Evolutionary conservation across 1,140 invertebrate species (phyloP), one percentile per base, ranked within the genome.

Genomic region (Ceratina japonica): DNA sequence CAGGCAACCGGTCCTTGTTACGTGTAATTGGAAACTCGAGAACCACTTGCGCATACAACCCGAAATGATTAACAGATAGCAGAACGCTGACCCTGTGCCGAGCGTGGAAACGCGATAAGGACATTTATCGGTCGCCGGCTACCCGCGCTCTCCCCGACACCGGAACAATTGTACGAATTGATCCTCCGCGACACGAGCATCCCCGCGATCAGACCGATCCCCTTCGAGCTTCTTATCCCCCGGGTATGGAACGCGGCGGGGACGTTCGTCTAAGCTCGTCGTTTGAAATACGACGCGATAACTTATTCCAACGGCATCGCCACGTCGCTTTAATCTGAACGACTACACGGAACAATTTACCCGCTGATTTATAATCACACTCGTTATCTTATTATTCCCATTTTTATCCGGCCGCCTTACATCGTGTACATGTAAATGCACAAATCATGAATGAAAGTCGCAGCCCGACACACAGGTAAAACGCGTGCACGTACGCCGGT

Each of bases 11-110:
- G 73, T 37, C 72, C 78, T 79, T 65, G 78, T 79, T 79, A 75
- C 78, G 78, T 75, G 78, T 79, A 79, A 79, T 75, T 66, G 73
- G 72, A 79, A 75, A 79, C 78, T 75, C 72, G 78, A 79, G 73
- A 79, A 62, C 72, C 63, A 68, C 78, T 79, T 68, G 78, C 75
- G 44, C 72, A 75, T 59, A 62, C 72, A 61, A 18, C 63, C 54
- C 78, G 64, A 79, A 75, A 79, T 66, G 78, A 79, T 75, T 75
- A 75, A 79, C 73, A 61, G 78, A 79, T 75, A 79, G 72, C 63
- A 52, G 78, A 66, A 61, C 78, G 72, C 64, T 79, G 78, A 79
- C 78, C 72, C 73, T 62, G 24, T 20, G 63, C 10, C 54, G 22
- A 56, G 68, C 16, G 59, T 78, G 63, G 75, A 71, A 77, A 77